A percentile compares a stretch with the other conserved stretches of the same genome.
Evolutionary conservation across 2,113 vertebrate genomes (phyloP).

Genomic region (Anolis carolinensis): DNA sequence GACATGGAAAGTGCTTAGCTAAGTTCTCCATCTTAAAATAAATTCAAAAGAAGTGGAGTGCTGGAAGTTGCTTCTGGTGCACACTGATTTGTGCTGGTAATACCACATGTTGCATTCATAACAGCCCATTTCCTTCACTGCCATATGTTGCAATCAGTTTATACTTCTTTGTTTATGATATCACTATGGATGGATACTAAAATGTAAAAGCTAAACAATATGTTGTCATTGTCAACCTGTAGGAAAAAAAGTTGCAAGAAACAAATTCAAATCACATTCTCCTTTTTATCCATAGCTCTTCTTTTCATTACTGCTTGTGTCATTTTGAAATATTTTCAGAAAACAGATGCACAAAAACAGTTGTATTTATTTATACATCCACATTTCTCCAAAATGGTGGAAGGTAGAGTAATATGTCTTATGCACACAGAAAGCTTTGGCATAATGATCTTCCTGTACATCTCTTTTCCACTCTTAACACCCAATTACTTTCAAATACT

Average conservation of each 20-base stretch:
- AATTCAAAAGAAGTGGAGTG: not conserved
- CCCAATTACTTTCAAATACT: too few species aligned
- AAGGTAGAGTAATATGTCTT: not conserved
- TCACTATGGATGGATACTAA: not conserved
- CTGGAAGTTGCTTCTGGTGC: not conserved
- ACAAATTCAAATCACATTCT: not conserved
- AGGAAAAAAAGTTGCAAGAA: not conserved
- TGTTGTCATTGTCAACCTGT: not conserved
- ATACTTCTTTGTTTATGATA: not conserved
- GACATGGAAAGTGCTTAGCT: not conserved
- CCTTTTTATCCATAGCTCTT: not conserved
- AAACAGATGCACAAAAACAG: not conserved
- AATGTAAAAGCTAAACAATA: not conserved
- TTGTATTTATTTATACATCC: not conserved
- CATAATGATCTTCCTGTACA: not conserved
- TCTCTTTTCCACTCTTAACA: too few species aligned
- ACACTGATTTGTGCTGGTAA: not conserved
- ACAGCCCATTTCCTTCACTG: slow-evolving; percentile 2
- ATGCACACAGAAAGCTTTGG: not conserved
- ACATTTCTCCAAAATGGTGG: not conserved
- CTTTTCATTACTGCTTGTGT: not conserved
- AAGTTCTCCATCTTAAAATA: not conserved
- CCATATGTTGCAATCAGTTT: not conserved
- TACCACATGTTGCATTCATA: not conserved
- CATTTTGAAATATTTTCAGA: not conserved